phyloP scores from a whole-genome alignment of 1,140 invertebrate genomes.

The Cyclargus thomasi region DNA sequence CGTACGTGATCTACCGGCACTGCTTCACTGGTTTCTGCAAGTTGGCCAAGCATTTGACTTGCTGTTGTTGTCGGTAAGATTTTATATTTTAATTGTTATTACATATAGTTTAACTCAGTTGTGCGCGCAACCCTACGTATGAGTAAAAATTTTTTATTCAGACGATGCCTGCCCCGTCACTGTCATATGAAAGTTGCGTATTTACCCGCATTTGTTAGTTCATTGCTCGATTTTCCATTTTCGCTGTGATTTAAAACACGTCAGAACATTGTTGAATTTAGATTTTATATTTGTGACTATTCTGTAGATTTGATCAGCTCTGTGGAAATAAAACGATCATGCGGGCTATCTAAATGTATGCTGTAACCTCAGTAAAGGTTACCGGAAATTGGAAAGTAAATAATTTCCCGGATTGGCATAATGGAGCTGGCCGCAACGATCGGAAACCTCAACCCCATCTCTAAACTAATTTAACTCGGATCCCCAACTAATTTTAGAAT shows the following conservation, averaged over 20 bases:
- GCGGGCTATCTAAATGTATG: neutral
- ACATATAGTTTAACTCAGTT: no score
- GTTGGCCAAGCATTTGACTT: conserved; percentile 81
- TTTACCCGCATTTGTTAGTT: no score
- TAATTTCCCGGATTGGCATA: neutral
- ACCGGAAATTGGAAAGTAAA: neutral
- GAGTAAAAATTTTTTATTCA: no score
- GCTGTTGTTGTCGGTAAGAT: conserved; percentile 84
- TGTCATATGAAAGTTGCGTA: no score
- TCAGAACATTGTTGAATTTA: no score
- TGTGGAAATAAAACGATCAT: no score
- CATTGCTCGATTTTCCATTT: no score
- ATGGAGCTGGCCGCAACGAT: neutral
- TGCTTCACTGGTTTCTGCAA: conserved; percentile 84
- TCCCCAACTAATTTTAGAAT: neutral
- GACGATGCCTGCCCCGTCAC: no score
- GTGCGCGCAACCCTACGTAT: no score
- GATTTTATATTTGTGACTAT: no score
- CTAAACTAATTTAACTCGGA: neutral
- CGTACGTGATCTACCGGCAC: conserved; percentile 88
- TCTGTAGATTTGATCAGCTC: no score
- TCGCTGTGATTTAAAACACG: no score
- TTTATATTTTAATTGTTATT: neutral
- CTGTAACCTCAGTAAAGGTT: neutral
- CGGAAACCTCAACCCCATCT: neutral